Base-by-base conservation (phyloP, 2,797 vertebrate genomes). In the Hippoglossus hippoglossus region DNA sequence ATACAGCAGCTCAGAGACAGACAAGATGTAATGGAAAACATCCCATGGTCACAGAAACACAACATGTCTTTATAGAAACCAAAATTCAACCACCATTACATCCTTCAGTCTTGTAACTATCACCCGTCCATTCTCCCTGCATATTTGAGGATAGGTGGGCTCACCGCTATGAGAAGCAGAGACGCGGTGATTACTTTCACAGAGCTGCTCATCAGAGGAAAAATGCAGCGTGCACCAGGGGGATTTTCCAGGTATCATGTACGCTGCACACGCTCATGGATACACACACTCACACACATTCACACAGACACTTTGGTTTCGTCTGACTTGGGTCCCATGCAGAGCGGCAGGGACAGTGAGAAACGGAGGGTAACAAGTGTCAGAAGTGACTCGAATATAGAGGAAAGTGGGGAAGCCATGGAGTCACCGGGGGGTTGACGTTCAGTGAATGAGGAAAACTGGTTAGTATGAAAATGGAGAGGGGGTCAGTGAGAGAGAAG, bases 91-190 rank as follows among this genome's bases (percentile, higher is more conserved):
- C 56, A 75, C 67, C 60, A 31, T 71, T 59, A 67, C 73, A 73
- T 80, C 76, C 67, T 73, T 75, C 52, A 53, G 58, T 84, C 71
- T 73, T 80, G 64, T 55, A 86, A 75, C 58, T 65, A 77, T 79
- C 76, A 51, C 41, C 55, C 71, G 25, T 78, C 64, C 54, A 46
- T 39, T 72, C 67, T 78, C 28, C 68, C 18, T 68, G 77, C 81
- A 86, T 85, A 85, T 84, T 87, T 83, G 78, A 77, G 39, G 79
- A 83, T 69, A 86, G 84, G 81, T 88, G 88, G 79, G 74, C 84
- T 77, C 77, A 79, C 85, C 82, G 71, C 65, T 57, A 66, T 52
- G 82, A 76, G 71, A 72, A 80, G 84, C 73, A 81, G 63, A 34
- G 54, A 72, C 64, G 75, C 12, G 73, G 67, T 85, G 83, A 89